Evolutionary conservation across 1,140 invertebrate genomes (phyloP), one percentile per base, ranked within the genome.

Genomic region (Leguminivora glycinivorella): DNA sequence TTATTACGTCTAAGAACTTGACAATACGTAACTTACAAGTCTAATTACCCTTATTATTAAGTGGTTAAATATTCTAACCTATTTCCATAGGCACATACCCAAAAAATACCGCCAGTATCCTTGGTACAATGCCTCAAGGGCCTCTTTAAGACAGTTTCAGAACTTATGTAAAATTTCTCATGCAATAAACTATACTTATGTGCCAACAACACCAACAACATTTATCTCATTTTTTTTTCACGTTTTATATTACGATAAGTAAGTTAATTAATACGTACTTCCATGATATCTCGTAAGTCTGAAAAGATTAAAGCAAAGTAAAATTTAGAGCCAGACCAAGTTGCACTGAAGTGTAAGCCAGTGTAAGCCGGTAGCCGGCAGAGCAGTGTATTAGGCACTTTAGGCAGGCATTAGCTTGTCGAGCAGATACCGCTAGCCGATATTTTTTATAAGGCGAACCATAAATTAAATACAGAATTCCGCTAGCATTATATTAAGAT

Each of bases 321-420:
- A 52, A 52, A 52, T 52, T 52, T 22, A 52, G 47, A 52, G 47
- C 19, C 47, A 9, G 47, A 1, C 19, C 7, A 52, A 52, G 47
- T 52, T 52, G 47, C 47, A 22, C 17, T 52, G 19, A 52, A 52
- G 47, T 52, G 19, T 22, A 52, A 52, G 47, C 47, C 47, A 52
- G 17, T 52, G 19, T 52, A 52, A 52, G 47, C 47, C 47, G 47
- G 47, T 52, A 52, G 10, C 47, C 47, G 47, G 47, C 47, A 52
- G 19, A 52, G 47, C 47, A 52, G 19, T 52, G 47, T 52, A 52
- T 52, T 52, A 52, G 47, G 47, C 47, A 52, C 47, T 52, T 52
- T 52, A 52, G 47, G 47, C 47, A n/a, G 43, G 47, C 47, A 52
- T 52, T 52, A 52, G 47, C 47, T 52, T 52, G 47, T 43, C 40